phyloP scores from a whole-genome alignment of 2,888 invertebrate species.

The Pomacea canaliculata region DNA sequence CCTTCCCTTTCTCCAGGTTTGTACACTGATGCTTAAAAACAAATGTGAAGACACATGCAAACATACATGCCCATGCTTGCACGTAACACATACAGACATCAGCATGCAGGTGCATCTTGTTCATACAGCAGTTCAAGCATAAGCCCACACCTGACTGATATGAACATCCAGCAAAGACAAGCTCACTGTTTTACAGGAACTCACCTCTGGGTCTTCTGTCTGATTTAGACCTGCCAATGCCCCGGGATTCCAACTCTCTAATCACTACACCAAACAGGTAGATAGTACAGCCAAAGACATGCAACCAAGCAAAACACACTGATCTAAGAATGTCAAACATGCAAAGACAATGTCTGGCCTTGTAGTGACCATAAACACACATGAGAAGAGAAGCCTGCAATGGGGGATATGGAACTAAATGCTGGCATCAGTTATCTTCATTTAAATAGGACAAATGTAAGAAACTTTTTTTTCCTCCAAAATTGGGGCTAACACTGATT shows the following conservation, averaged over 20 bases:
- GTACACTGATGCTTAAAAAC: neutral
- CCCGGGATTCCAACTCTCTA: conserved; percentile 55
- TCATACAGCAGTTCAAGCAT: neutral
- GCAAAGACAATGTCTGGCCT: neutral
- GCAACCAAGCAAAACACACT: neutral
- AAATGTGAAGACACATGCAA: neutral
- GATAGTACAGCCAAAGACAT: neutral
- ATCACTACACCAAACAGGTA: conserved; percentile 47
- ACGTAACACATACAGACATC: neutral
- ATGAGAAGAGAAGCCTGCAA: too few relatives aligned
- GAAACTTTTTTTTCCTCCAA: too few relatives aligned
- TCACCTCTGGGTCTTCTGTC: conserved; percentile 49
- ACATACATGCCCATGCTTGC: neutral
- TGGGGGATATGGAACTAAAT: too few relatives aligned
- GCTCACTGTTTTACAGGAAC: neutral
- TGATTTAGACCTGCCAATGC: conserved; percentile 62
- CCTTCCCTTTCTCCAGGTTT: too few relatives aligned
- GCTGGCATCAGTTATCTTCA: too few relatives aligned
- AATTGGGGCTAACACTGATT: too few relatives aligned
- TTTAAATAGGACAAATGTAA: too few relatives aligned
- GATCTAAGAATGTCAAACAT: neutral
- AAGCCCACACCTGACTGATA: neutral
- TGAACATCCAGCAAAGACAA: neutral
- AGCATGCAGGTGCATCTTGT: too few relatives aligned
- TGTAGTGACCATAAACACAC: too few relatives aligned